Base-by-base conservation (phyloP, 2,113 vertebrate genomes). In the Catharus bicknelli region DNA sequence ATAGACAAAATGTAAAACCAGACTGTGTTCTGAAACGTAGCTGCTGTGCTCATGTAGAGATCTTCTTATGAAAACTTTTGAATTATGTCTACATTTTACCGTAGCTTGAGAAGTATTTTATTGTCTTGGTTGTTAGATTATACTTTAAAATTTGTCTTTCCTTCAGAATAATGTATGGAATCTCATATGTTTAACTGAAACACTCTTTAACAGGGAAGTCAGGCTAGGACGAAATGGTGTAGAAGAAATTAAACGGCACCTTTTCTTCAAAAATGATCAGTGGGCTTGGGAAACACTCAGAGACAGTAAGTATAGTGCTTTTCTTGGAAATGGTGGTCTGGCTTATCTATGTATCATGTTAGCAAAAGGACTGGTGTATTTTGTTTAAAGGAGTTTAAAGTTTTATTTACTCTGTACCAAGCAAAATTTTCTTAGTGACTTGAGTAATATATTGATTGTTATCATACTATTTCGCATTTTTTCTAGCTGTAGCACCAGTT, bases 181-280 rank as follows among this genome's bases (percentile, higher is more conserved):
- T 76, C 19, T 73, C 27, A 51, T 0, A 0, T 76, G 32, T 19
- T 85, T 82, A 90, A 94, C 36, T 18, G 34, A 63, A 90, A 21
- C 45, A 51, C 51, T 91, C 21, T 93, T 95, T 78, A 34, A 86
- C 93, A 99, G 99, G 97, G 99, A 99, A 82, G 98, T 99, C 84
- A 98, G 99, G 82, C 97, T 99, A 48, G 99, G 99, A 16, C 98
- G 99, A 87, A 99, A 99, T 63, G 99, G 99, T 3, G 98, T 99
- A 51, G 99, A 99, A 90, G 99, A 99, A 96, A 99, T 99, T 95
- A 99, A 99, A 96, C 97, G 99, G 14, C 99, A 99, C 90, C 98
- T 98, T 47, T 99, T 99, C 97, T 99, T 99, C 96, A 99, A 99
- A 98, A 99, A 99, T 79, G 99, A 99, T 96, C 99, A 99, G 3